A percentile compares a stretch with the other conserved stretches of the same genome.
Evolutionary conservation across 2,888 invertebrate genomes (phyloP).

Genomic region (Pardosa pseudoannulata): DNA sequence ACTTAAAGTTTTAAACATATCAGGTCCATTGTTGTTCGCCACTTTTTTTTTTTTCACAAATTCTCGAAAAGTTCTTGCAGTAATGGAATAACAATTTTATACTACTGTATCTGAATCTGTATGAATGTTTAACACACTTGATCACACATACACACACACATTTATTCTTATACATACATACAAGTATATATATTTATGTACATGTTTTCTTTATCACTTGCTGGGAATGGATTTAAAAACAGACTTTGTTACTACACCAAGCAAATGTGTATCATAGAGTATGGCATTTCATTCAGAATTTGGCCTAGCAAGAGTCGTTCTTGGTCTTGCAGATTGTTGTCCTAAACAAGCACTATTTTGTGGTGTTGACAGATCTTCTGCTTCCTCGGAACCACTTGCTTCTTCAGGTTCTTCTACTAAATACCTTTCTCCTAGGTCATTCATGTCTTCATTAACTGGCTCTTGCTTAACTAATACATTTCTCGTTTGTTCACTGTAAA

Average conservation of each 20-base stretch:
- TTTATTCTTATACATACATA: not conserved
- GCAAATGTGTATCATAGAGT: not conserved
- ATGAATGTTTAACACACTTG: not conserved
- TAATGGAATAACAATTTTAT: constrained; percentile 17
- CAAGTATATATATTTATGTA: not conserved
- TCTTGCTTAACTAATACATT: constrained; percentile 58
- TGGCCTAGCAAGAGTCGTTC: constrained; percentile 47
- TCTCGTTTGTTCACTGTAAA: constrained; percentile 61
- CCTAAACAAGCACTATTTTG: constrained; percentile 58
- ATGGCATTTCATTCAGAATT: constrained; percentile 54
- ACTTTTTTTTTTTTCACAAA: constrained; percentile 13
- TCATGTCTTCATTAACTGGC: constrained; percentile 51
- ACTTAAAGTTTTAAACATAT: constrained; percentile 33
- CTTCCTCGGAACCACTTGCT: constrained; percentile 62
- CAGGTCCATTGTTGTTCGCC: not conserved
- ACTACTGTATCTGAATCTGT: not conserved
- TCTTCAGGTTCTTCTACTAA: constrained; percentile 65
- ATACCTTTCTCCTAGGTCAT: constrained; percentile 43
- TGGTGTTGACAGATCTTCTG: constrained; percentile 60
- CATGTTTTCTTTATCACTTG: not conserved
- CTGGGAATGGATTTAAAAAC: not conserved
- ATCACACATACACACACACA: not conserved
- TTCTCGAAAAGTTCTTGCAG: constrained; percentile 11
- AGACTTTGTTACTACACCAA: not conserved
- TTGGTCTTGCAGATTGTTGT: constrained; percentile 43